phyloP scores from a whole-genome alignment of 2,888 invertebrate species.

The Aromia moschata region DNA sequence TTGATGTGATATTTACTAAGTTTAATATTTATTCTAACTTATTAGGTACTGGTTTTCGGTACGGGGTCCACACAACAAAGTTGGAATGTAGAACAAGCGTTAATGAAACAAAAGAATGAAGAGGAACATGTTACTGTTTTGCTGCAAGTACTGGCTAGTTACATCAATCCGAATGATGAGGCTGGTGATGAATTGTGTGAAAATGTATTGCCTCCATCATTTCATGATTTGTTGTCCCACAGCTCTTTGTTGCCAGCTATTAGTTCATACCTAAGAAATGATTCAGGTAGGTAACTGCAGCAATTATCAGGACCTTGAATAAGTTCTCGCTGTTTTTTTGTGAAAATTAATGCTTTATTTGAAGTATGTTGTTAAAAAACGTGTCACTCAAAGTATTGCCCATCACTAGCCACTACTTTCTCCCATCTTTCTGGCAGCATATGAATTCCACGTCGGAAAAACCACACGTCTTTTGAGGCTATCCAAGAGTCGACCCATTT shows the following conservation, averaged over 20 bases:
- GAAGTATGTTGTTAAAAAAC: no score
- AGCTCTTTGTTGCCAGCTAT: conserved; percentile 89
- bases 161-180: conserved; percentile 79
- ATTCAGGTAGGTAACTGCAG: conserved; percentile 72
- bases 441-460: no score
- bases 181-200: conserved; percentile 61
- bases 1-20: neutral
- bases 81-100: conserved; percentile 97
- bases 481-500: no score
- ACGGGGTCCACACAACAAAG: conserved; percentile 95
- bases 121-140: conserved; percentile 90
- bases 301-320: neutral
- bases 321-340: no score
- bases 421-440: no score
- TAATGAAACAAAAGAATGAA: conserved; percentile 87
- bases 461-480: no score
- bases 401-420: no score
- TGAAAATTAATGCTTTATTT: no score
- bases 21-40: conserved; percentile 3
- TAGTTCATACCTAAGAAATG: conserved; percentile 90
- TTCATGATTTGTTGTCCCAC: conserved; percentile 79
- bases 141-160: conserved; percentile 82
- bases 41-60: conserved; percentile 85
- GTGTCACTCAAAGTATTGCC: no score
- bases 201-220: conserved; percentile 71